Conservation (phyloP, 2,888 invertebrate genomes). For the Chirona hameri region DNA sequence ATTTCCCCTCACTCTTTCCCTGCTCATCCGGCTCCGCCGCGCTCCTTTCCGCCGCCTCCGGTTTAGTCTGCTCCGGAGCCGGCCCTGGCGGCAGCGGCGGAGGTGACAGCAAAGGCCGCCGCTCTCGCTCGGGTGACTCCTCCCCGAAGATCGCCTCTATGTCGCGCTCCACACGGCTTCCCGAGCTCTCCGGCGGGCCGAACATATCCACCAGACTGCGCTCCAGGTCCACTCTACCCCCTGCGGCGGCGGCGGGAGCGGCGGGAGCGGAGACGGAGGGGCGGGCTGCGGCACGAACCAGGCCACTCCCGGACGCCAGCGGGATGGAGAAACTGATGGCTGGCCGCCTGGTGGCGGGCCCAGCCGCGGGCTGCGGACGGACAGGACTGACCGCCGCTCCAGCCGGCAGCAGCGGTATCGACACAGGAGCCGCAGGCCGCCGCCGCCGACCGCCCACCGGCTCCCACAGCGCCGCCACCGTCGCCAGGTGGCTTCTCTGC, state of each 20-base stretch:
- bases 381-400: background rate
- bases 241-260: background rate
- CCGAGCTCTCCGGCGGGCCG: background rate
- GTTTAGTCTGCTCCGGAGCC: background rate
- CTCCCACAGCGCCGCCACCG: background rate
- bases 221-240: background rate
- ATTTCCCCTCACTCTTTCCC: conserved; percentile 3
- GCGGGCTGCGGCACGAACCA: background rate
- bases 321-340: background rate
- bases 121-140: background rate
- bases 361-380: background rate
- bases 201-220: background rate
- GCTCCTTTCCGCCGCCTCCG: conserved; percentile 4
- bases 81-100: conserved; percentile 32
- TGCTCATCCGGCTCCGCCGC: no score
- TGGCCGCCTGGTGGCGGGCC: background rate
- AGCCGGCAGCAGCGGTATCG: background rate
- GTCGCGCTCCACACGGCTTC: background rate
- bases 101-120: background rate
- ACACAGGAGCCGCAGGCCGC: background rate
- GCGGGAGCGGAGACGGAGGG: background rate
- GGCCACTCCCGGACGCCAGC: background rate
- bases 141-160: background rate
- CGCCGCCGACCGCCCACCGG: background rate
- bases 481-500: background rate